Conservation (phyloP, 2,797 vertebrate species). For the Siniperca undulata region DNA sequence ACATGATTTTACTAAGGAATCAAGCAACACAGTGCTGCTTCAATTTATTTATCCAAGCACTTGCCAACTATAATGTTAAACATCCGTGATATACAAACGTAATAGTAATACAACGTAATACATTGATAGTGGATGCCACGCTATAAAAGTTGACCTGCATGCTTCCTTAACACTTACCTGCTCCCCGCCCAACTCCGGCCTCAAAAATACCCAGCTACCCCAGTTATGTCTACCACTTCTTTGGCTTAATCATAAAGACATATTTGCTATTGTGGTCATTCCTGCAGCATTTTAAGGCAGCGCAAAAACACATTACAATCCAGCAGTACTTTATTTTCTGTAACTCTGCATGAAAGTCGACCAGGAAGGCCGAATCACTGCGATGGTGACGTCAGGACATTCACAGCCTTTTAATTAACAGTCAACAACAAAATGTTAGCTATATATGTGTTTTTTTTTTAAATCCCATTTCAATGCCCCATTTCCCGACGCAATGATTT, state of each 20-base stretch:
- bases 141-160: background rate
- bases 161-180: background rate
- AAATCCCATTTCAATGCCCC: no score
- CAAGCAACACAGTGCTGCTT: background rate
- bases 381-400: conserved; percentile 6
- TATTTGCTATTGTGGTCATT: background rate
- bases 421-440: background rate
- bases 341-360: background rate
- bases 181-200: background rate
- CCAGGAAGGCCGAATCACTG: conserved; percentile 5
- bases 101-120: no score
- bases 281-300: background rate
- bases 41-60: background rate
- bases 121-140: background rate
- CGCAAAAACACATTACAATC: background rate
- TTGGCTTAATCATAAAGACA: background rate
- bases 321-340: background rate
- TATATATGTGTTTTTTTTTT: no score
- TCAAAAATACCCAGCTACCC: background rate
- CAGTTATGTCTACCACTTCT: background rate
- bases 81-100: background rate
- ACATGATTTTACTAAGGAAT: background rate
- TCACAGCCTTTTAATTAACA: background rate
- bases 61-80: background rate
- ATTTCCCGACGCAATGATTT: accelerated